Evolutionary conservation across 2,888 invertebrate species (phyloP).

Genomic region (Osmoderma eremita): DNA sequence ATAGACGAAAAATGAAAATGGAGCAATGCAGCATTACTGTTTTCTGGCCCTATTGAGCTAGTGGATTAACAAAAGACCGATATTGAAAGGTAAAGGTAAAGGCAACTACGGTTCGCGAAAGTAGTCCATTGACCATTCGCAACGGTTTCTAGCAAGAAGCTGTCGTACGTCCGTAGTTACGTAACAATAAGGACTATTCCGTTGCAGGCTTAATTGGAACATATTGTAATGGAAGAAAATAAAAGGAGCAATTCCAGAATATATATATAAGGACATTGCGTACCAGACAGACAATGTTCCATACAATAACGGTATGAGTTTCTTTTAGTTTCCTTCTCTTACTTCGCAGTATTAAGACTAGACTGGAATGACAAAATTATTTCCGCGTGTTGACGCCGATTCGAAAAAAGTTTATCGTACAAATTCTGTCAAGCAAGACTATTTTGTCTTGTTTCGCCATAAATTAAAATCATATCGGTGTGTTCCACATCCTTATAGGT

Average conservation of each 20-base stretch:
- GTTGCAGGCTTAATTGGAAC: slow-evolving; percentile 4
- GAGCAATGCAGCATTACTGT: background rate
- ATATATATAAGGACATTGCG: slow-evolving; percentile 4
- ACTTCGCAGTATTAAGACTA: too few species aligned
- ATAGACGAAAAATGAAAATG: too few species aligned
- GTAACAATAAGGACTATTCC: slow-evolving; percentile 1
- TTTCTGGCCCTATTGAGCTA: background rate
- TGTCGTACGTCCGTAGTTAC: background rate
- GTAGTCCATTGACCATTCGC: background rate
- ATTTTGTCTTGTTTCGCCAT: too few species aligned
- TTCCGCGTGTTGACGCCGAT: too few species aligned
- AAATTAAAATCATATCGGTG: too few species aligned
- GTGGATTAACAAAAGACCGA: background rate
- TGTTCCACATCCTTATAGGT: too few species aligned
- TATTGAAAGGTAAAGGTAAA: background rate
- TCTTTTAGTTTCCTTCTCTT: background rate
- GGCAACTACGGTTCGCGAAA: background rate
- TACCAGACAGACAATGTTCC: background rate
- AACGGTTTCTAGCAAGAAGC: too few species aligned
- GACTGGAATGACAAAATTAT: too few species aligned
- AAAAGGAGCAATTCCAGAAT: slow-evolving; percentile 1
- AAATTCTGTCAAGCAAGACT: too few species aligned
- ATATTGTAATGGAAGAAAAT: slow-evolving; percentile 3
- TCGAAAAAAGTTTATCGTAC: too few species aligned
- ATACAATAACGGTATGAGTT: background rate